A percentile compares a stretch with the other conserved stretches of the same genome.
phyloP scores from a whole-genome alignment of 2,113 vertebrate species.

The Corythaeola cristata region DNA sequence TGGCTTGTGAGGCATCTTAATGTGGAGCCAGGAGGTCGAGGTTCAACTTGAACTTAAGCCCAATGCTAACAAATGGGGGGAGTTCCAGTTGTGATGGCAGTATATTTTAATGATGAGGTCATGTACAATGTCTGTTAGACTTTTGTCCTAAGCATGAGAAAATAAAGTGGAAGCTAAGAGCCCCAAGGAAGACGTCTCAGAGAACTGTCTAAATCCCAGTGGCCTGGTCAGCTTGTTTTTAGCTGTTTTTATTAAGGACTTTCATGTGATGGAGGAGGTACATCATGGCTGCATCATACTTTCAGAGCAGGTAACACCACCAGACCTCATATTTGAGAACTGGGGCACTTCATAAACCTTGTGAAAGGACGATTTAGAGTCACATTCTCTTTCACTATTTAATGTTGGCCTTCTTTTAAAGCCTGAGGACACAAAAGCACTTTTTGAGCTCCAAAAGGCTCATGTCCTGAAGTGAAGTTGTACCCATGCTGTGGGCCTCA shows the following conservation, averaged over 20 bases:
- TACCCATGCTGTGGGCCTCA: background rate
- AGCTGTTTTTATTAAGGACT: background rate
- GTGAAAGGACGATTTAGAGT: background rate
- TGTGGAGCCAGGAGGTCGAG: background rate
- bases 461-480: background rate
- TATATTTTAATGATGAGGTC: background rate
- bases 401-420: background rate
- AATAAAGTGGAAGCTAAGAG: background rate
- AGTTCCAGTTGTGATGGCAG: background rate
- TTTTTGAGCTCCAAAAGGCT: background rate
- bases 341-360: background rate
- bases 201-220: background rate
- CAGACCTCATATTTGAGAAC: background rate
- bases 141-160: background rate
- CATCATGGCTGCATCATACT: background rate
- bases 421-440: background rate
- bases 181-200: background rate
- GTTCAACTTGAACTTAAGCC: background rate
- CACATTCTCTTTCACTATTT: background rate
- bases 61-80: background rate
- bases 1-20: background rate
- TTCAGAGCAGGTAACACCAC: background rate
- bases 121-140: background rate
- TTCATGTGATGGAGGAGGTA: background rate
- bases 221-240: background rate